phyloP scores from a whole-genome alignment of 2,113 vertebrate genomes.

The Hippocampus guttulatus region DNA sequence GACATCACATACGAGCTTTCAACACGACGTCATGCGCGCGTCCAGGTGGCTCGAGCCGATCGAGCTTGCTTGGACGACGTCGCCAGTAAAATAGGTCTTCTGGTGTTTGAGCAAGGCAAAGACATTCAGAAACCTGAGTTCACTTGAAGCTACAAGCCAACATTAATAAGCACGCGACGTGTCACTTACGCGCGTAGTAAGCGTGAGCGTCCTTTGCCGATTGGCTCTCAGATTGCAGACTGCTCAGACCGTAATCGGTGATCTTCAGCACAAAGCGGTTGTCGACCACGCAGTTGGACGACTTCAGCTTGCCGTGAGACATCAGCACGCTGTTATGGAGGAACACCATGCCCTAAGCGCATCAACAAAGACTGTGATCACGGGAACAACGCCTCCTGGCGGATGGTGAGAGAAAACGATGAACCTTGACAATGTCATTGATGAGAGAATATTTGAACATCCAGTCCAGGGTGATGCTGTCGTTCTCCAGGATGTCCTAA shows the following conservation, averaged over 20 bases:
- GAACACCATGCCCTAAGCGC: conserved; percentile 87
- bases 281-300: conserved; percentile 93
- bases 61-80: too few species aligned
- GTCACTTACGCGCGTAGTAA: conserved; percentile 84
- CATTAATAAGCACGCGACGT: too few species aligned
- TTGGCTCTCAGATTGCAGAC: conserved; percentile 70
- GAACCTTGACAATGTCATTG: conserved; percentile 87
- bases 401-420: background rate
- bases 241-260: conserved; percentile 89
- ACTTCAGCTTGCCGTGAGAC: conserved; percentile 92
- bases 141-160: too few species aligned
- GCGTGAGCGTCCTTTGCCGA: conserved; percentile 72
- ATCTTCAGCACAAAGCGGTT: conserved; percentile 94
- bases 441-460: conserved; percentile 95
- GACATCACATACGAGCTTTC: background rate
- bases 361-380: background rate
- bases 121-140: background rate
- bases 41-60: too few species aligned
- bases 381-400: background rate
- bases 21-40: background rate
- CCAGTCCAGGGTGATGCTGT: conserved; percentile 95
- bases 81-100: too few species aligned
- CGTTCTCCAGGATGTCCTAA: conserved; percentile 92
- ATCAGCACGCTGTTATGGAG: conserved; percentile 86
- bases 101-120: too few species aligned